phyloP scores from a whole-genome alignment of 2,113 vertebrate genomes.

The Picathartes gymnocephalus region DNA sequence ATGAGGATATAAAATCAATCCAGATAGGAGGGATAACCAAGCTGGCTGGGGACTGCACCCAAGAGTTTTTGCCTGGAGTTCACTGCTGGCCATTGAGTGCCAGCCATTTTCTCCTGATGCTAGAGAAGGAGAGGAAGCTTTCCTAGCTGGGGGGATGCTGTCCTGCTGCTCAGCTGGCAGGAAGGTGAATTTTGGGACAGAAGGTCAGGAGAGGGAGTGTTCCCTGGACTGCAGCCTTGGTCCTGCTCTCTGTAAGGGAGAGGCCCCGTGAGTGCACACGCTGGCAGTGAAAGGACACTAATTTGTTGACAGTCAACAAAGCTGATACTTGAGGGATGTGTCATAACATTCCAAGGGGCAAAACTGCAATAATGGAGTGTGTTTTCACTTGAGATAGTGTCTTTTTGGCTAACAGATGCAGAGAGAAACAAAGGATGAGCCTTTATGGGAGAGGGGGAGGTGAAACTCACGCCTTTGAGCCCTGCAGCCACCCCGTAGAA shows the following conservation, averaged over 20 bases:
- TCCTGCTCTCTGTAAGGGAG: neutral
- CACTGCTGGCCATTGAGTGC: neutral
- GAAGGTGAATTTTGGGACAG: neutral
- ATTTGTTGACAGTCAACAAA: slow-evolving; percentile 12
- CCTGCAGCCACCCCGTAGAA: neutral
- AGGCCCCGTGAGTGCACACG: neutral
- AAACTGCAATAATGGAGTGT: neutral
- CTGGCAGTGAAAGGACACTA: neutral
- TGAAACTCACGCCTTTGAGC: neutral
- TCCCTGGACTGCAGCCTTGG: neutral
- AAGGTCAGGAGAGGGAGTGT: neutral
- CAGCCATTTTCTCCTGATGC: neutral
- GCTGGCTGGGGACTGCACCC: rapidly evolving
- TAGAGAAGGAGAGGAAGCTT: neutral
- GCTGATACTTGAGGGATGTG: neutral
- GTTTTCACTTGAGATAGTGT: slow-evolving; percentile 34
- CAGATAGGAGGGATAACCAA: neutral
- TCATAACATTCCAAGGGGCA: slow-evolving; percentile 25
- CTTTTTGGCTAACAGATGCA: neutral
- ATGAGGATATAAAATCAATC: neutral
- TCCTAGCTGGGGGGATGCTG: neutral
- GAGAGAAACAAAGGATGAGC: neutral
- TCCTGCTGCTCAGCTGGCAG: rapidly evolving
- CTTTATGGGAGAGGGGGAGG: neutral
- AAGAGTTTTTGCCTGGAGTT: neutral